A percentile compares a stretch with the other conserved stretches of the same genome.
Conservation (phyloP, 2,888 invertebrate genomes). For the Harpagoxenus sublaevis region DNA sequence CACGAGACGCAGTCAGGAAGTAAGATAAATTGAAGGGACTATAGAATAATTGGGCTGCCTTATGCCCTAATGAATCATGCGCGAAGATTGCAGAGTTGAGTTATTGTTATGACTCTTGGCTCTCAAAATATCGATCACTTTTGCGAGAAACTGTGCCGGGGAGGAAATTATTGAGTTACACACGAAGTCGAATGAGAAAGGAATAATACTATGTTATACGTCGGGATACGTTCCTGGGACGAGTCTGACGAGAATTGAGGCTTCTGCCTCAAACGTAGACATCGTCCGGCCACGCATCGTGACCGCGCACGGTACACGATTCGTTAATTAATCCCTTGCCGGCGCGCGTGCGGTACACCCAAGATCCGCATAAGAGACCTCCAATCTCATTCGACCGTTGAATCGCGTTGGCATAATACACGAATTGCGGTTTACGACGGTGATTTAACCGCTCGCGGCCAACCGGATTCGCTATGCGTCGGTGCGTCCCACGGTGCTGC, state of each 20-base stretch:
- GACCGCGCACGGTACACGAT: constrained; percentile 66
- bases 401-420: constrained; percentile 73
- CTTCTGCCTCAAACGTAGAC: constrained; percentile 65
- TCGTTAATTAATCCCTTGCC: constrained; percentile 78
- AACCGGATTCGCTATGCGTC: constrained; percentile 48
- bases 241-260: constrained; percentile 65
- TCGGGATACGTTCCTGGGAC: not conserved
- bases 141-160: constrained; percentile 12
- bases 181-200: constrained; percentile 2
- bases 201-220: not conserved
- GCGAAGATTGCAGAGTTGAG: constrained; percentile 43
- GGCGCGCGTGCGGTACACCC: constrained; percentile 67
- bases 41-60: constrained; percentile 46
- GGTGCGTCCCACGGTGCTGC: constrained; percentile 1
- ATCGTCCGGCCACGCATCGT: constrained; percentile 58
- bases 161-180: constrained; percentile 20
- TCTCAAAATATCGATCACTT: constrained; percentile 48
- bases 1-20: constrained; percentile 34
- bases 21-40: constrained; percentile 45
- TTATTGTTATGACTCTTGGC: constrained; percentile 44
- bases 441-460: constrained; percentile 57
- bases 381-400: constrained; percentile 69
- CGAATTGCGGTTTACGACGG: constrained; percentile 72
- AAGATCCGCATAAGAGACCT: constrained; percentile 73
- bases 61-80: constrained; percentile 33